Percentiles rank a stretch among this genome's conserved stretches.
These are phyloP conservation scores for Melanogrammus aeglefinus DNA, from an alignment of 2,797 vertebrate genomes.

Conservation along the genomic window DNA sequence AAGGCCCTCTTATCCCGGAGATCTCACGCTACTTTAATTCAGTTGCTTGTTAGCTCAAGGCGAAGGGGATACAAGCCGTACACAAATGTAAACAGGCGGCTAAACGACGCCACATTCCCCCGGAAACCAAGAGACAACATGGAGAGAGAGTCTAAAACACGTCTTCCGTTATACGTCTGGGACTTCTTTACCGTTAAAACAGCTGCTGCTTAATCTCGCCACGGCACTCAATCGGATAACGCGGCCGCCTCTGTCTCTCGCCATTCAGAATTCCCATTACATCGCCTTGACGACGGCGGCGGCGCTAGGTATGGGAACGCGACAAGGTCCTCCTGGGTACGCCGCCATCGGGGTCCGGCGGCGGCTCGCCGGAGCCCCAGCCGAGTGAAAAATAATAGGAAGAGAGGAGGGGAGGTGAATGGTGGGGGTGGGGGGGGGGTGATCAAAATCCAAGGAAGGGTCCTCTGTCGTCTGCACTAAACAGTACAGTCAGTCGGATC, in stretches of 20 bases:
- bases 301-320: conserved; percentile 45
- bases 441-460: conserved; percentile 61
- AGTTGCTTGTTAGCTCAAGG: neutral
- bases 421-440: conserved; percentile 41
- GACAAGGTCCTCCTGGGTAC: neutral
- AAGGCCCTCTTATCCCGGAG: neutral
- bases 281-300: conserved; percentile 32
- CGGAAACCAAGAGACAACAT: neutral
- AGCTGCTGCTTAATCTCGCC: conserved; percentile 15
- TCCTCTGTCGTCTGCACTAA: conserved; percentile 63
- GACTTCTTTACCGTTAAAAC: conserved; percentile 26
- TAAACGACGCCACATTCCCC: neutral
- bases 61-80: neutral
- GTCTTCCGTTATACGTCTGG: conserved; percentile 1
- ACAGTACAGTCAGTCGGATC: conserved; percentile 58
- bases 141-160: neutral
- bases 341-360: neutral
- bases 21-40: neutral
- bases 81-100: neutral
- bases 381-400: conserved; percentile 41
- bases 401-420: conserved; percentile 17
- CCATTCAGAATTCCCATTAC: conserved; percentile 46
- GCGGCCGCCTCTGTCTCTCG: conserved; percentile 35
- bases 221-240: conserved; percentile 28
- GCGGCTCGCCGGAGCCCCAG: conserved; percentile 46